These are phyloP conservation scores for Perca schrenkii DNA, from an alignment of 2,113 vertebrate genomes.

Conservation along the genomic window DNA sequence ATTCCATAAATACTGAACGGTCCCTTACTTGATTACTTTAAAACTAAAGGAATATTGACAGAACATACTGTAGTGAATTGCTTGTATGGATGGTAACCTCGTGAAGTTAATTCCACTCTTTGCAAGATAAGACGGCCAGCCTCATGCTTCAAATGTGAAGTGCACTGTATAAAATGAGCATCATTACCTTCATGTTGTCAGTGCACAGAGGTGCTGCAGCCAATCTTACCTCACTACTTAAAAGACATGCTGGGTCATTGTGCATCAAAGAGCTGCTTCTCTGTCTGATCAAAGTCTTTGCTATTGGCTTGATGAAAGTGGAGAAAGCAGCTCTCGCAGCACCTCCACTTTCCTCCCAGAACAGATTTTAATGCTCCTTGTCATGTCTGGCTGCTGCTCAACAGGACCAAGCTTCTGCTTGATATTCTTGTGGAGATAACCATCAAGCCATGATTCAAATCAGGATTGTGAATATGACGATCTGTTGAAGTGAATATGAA, in stretches of 20 bases:
- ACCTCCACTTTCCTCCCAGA: background rate
- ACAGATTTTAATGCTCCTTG: background rate
- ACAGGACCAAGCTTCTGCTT: background rate
- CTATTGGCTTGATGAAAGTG: background rate
- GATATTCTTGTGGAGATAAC: background rate
- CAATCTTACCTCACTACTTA: slow-evolving; percentile 14
- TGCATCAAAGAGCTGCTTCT: slow-evolving; percentile 24
- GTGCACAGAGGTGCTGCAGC: slow-evolving; percentile 23
- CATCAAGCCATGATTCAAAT: background rate
- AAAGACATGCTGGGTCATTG: slow-evolving; percentile 13
- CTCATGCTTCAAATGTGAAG: background rate
- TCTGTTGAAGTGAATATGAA: too few relatives aligned
- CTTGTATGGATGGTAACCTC: background rate
- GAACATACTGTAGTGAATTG: background rate
- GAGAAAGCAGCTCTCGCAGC: slow-evolving; percentile 2
- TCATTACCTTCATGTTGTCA: slow-evolving; percentile 21
- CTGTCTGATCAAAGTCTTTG: slow-evolving; percentile 36
- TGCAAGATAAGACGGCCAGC: background rate
- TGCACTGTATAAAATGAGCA: slow-evolving; percentile 19
- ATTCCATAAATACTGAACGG: too few relatives aligned
- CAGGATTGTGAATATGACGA: too few relatives aligned
- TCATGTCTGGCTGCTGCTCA: background rate
- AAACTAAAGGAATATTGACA: background rate
- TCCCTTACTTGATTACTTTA: background rate
- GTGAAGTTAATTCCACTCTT: background rate